Percentiles rank a stretch among this genome's conserved stretches.
Evolutionary conservation across 2,797 vertebrate genomes (phyloP).

Genomic region (Lycodopsis pacificus): DNA sequence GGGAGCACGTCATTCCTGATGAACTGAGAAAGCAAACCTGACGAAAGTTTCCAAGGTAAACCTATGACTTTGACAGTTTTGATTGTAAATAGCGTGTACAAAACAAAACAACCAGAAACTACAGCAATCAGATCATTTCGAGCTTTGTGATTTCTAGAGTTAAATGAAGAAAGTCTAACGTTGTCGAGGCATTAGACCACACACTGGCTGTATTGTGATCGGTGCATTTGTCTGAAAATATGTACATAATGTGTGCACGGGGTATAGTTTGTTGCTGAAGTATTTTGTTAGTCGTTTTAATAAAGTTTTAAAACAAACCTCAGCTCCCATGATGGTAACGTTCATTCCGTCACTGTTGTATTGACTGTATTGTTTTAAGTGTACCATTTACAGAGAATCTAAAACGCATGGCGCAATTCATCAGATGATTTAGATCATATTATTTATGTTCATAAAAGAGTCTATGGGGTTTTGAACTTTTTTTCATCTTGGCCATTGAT

Average conservation of each 20-base stretch:
- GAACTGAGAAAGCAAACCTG: neutral
- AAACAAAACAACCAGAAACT: neutral
- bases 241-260: neutral
- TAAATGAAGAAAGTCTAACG: neutral
- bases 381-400: neutral
- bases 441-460: neutral
- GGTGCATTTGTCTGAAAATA: neutral
- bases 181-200: neutral
- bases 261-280: neutral
- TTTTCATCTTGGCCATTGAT: neutral
- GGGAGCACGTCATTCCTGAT: neutral
- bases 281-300: neutral
- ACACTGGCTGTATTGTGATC: neutral
- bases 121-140: fast-evolving
- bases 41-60: constrained; percentile 49
- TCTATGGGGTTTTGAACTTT: neutral
- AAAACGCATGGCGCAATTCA: neutral
- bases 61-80: fast-evolving
- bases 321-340: neutral
- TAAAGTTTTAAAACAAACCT: neutral
- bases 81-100: neutral
- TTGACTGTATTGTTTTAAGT: neutral
- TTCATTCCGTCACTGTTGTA: neutral
- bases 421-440: neutral
- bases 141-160: neutral